These are phyloP conservation scores for Apeira syringaria DNA, from an alignment of 2,888 invertebrate genomes.

Conservation along the genomic window DNA sequence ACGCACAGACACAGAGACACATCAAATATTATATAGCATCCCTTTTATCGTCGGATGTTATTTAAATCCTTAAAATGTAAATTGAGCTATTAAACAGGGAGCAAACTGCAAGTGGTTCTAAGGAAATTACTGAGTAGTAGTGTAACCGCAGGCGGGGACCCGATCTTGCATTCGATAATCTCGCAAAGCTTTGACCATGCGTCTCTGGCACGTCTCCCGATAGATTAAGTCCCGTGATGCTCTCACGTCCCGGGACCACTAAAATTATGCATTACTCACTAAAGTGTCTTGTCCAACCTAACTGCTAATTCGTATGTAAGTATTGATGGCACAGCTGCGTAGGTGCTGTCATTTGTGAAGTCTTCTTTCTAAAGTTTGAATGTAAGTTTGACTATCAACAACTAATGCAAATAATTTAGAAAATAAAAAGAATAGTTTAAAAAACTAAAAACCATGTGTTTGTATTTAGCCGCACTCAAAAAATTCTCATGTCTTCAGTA, in stretches of 20 bases:
- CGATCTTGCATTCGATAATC: constrained; percentile 63
- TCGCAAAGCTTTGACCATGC: constrained; percentile 63
- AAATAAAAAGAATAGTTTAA: no score
- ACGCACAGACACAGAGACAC: no score
- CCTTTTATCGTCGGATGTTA: no score
- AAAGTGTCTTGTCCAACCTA: constrained; percentile 29
- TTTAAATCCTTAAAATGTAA: constrained; percentile 20
- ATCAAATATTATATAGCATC: no score
- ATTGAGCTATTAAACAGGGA: constrained; percentile 13
- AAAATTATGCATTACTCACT: constrained; percentile 51
- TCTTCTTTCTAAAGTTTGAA: no score
- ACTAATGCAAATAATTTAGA: no score
- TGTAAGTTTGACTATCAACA: no score
- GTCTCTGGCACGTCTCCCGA: constrained; percentile 65
- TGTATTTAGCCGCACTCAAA: no score
- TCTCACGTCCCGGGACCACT: constrained; percentile 53
- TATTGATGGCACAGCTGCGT: neutral
- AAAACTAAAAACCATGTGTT: no score
- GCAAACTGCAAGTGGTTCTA: constrained; percentile 20
- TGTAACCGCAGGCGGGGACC: constrained; percentile 58
- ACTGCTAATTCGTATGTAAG: constrained; percentile 19
- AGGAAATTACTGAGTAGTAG: constrained; percentile 39
- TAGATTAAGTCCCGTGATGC: constrained; percentile 53
- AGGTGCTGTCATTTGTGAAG: no score
- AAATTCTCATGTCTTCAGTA: no score